phyloP scores from a whole-genome alignment of 2,797 vertebrate species.

The Diplodus puntazzo region DNA sequence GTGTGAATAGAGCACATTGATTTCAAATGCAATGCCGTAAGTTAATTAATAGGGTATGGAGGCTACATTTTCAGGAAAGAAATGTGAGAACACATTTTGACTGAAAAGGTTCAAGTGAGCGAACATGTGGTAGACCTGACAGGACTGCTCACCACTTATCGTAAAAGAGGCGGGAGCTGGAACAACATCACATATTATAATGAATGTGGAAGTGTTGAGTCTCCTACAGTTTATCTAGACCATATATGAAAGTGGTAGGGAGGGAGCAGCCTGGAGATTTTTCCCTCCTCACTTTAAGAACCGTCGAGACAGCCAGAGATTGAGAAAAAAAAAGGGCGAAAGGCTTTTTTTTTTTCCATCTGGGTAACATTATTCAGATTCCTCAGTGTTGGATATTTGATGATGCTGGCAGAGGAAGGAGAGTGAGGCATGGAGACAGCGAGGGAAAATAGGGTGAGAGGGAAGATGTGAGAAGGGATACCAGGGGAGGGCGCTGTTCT shows the following conservation, averaged over 20 bases:
- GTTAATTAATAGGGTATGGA: neutral
- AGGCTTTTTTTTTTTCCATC: slow-evolving; percentile 56
- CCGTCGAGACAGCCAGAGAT: slow-evolving; percentile 32
- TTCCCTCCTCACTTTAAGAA: slow-evolving; percentile 7
- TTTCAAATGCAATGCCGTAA: neutral
- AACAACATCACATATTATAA: neutral
- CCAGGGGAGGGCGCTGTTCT: slow-evolving; percentile 71
- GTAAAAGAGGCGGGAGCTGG: slow-evolving; percentile 8
- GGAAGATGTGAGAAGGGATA: slow-evolving; percentile 6
- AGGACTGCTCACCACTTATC: slow-evolving; percentile 17
- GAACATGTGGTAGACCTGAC: neutral
- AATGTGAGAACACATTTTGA: neutral
- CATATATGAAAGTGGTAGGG: neutral
- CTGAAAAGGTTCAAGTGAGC: slow-evolving; percentile 7
- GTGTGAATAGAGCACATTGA: slow-evolving; percentile 11
- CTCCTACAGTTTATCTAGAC: neutral
- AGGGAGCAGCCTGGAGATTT: slow-evolving; percentile 2
- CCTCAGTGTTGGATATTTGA: slow-evolving; percentile 70
- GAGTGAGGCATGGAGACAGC: slow-evolving; percentile 44
- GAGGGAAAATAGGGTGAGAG: slow-evolving; percentile 47
- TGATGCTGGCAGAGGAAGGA: slow-evolving; percentile 66
- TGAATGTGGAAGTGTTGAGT: neutral
- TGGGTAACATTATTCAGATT: slow-evolving; percentile 77
- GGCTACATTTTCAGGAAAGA: neutral
- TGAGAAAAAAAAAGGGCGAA: neutral